Evolutionary conservation across 2,797 vertebrate genomes (phyloP).

Genomic region (Ceryle rudis): DNA sequence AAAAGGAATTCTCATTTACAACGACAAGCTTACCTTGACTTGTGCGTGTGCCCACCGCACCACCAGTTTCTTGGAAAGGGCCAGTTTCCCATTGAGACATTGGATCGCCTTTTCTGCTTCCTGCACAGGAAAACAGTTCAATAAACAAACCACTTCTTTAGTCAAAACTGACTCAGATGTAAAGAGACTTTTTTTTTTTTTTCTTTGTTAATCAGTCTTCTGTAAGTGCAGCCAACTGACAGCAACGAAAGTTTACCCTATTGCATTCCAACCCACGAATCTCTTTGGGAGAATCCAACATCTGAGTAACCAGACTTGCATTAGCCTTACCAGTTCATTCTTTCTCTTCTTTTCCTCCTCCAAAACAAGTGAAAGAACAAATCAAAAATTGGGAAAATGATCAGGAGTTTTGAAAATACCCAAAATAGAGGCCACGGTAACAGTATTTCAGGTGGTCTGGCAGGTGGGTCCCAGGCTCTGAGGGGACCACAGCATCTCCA

Average conservation of each 20-base stretch:
- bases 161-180: not conserved
- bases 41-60: constrained; percentile 97
- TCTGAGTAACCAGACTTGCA: not conserved
- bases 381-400: not conserved
- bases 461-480: not conserved
- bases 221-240: not conserved
- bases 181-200: not conserved
- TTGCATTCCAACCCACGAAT: not conserved
- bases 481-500: not conserved
- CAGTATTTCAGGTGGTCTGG: not conserved
- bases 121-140: constrained; percentile 76
- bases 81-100: constrained; percentile 96
- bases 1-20: fast-evolving
- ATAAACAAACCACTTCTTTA: constrained; percentile 21
- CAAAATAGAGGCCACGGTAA: not conserved
- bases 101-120: constrained; percentile 97
- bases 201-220: not conserved
- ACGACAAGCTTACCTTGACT: constrained; percentile 81
- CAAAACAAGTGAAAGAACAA: not conserved
- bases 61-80: constrained; percentile 95
- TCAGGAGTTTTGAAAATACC: not conserved
- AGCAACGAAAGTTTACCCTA: not conserved
- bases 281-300: not conserved
- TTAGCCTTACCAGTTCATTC: not conserved
- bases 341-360: not conserved